These are phyloP conservation scores for Druceiella hillmani DNA, from an alignment of 2,888 invertebrate species.

Conservation along the genomic window DNA sequence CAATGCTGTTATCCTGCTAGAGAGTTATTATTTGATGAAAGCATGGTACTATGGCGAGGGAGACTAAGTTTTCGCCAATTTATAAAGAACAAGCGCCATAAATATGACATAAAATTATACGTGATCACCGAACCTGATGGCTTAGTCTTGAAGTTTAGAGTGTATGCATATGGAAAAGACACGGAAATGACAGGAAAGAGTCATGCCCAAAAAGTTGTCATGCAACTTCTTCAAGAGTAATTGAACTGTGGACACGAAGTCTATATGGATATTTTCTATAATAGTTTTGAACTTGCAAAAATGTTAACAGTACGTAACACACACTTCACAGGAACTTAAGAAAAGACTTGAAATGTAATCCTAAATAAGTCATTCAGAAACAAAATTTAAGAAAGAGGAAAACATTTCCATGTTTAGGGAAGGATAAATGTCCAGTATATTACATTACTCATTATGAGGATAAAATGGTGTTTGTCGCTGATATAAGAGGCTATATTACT, in stretches of 20 bases:
- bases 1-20: constrained; percentile 21
- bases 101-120: constrained; percentile 7
- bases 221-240: constrained; percentile 1
- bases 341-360: no score
- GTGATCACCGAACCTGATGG: constrained; percentile 18
- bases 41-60: constrained; percentile 20
- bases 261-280: constrained; percentile 7
- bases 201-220: constrained; percentile 6
- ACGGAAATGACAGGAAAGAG: neutral
- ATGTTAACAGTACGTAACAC: no score
- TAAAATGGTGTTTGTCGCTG: no score
- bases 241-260: constrained; percentile 2
- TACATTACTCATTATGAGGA: no score
- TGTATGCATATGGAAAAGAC: constrained; percentile 3
- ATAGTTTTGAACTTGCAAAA: constrained; percentile 2
- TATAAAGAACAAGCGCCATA: neutral
- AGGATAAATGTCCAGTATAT: no score
- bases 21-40: constrained; percentile 20
- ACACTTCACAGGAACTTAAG: no score
- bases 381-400: no score
- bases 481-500: no score
- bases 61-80: constrained; percentile 8
- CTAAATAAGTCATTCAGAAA: no score
- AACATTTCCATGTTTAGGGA: no score
- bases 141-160: constrained; percentile 8